Evolutionary conservation across 2,888 invertebrate species (phyloP).

Genomic region (Torymus texanus): DNA sequence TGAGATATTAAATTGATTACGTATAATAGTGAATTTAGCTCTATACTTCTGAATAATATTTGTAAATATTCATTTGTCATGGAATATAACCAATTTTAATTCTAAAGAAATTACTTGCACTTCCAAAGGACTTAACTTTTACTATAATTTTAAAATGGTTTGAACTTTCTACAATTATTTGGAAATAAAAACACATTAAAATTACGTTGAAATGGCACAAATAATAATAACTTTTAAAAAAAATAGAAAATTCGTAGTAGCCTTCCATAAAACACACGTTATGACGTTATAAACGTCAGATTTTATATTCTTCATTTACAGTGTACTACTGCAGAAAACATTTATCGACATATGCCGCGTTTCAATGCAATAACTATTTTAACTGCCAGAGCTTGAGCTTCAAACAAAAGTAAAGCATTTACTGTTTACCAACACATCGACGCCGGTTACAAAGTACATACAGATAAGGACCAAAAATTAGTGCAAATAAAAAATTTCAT

Average conservation of each 20-base stretch:
- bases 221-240: background rate
- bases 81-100: too few species aligned
- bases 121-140: too few species aligned
- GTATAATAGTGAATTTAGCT: too few species aligned
- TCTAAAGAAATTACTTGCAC: too few species aligned
- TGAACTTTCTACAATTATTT: too few species aligned
- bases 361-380: slow-evolving; percentile 35
- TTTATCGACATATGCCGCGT: slow-evolving; percentile 35
- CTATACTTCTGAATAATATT: too few species aligned
- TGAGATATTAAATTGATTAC: too few species aligned
- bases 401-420: slow-evolving; percentile 21
- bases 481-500: slow-evolving; percentile 47
- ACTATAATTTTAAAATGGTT: too few species aligned
- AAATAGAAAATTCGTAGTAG: slow-evolving; percentile 23
- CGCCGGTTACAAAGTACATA: background rate
- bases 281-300: slow-evolving; percentile 28
- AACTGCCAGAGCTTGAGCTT: background rate
- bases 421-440: slow-evolving; percentile 15
- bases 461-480: slow-evolving; percentile 30
- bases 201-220: too few species aligned
- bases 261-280: slow-evolving; percentile 27
- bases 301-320: slow-evolving; percentile 26
- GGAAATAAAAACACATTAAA: too few species aligned
- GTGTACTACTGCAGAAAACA: slow-evolving; percentile 47
- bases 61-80: too few species aligned